A percentile compares a stretch with the other conserved stretches of the same genome.
Evolutionary conservation across 2,888 invertebrate species (phyloP).

Genomic region (Catonia carolina): DNA sequence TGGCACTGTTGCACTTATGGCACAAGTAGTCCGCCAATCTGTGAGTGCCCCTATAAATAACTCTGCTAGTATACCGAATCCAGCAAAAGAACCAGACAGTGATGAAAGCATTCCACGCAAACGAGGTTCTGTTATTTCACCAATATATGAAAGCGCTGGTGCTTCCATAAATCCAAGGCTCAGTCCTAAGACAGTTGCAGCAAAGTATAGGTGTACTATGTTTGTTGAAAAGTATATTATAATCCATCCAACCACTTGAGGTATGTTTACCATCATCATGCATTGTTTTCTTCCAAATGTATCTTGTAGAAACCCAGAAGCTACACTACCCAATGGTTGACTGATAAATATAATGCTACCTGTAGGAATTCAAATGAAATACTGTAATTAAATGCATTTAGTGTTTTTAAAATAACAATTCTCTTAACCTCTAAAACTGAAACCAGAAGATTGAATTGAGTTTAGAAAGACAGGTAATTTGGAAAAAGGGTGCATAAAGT

Average conservation of each 20-base stretch:
- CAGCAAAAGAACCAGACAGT: constrained; percentile 65
- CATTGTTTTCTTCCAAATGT: constrained; percentile 62
- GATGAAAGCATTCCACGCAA: constrained; percentile 62
- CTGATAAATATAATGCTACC: constrained; percentile 75
- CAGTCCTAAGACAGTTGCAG: constrained; percentile 63
- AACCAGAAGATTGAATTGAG: too few species aligned
- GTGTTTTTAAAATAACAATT: too few species aligned
- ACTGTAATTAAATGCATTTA: too few species aligned
- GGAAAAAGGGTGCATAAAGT: too few species aligned
- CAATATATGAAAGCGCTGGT: constrained; percentile 76
- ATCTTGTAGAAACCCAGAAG: constrained; percentile 64
- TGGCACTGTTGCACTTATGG: constrained; percentile 50
- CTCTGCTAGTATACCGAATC: constrained; percentile 65
- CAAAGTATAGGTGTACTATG: constrained; percentile 58
- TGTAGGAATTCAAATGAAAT: too few species aligned
- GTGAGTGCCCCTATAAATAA: constrained; percentile 63
- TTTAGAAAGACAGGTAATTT: too few species aligned
- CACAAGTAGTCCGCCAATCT: constrained; percentile 62
- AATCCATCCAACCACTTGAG: constrained; percentile 68
- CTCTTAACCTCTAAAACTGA: too few species aligned
- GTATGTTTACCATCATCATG: constrained; percentile 68
- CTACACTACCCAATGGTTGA: constrained; percentile 68
- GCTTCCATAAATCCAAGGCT: constrained; percentile 74
- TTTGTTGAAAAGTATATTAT: constrained; percentile 58
- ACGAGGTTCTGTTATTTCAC: constrained; percentile 73